phyloP scores from a whole-genome alignment of 2,113 vertebrate genomes.

The Ardeotis arabs region DNA sequence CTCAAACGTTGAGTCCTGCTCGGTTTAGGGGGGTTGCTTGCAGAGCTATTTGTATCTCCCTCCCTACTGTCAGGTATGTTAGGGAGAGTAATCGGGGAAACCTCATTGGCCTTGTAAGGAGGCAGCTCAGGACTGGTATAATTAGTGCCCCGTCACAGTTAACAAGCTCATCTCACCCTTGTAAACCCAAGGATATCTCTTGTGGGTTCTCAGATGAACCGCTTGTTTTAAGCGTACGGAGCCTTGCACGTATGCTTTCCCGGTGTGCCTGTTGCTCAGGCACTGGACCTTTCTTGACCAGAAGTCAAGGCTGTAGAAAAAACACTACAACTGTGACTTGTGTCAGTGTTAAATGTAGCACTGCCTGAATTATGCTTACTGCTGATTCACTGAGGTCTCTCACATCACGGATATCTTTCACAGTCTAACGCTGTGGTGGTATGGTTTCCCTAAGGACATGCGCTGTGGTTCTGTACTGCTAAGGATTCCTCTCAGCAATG shows the following conservation, averaged over 20 bases:
- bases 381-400: neutral
- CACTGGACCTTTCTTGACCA: neutral
- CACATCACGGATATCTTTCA: neutral
- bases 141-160: neutral
- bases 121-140: neutral
- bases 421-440: neutral
- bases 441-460: neutral
- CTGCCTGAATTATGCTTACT: neutral
- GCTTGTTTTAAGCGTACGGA: neutral
- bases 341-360: neutral
- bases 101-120: neutral
- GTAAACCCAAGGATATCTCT: neutral
- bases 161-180: neutral
- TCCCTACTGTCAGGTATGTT: neutral
- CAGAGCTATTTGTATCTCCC: neutral
- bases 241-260: neutral
- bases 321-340: neutral
- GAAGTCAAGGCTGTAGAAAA: neutral
- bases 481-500: neutral
- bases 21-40: neutral
- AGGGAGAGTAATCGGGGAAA: neutral
- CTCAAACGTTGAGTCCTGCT: fast-evolving
- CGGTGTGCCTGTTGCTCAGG: neutral
- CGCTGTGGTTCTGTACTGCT: neutral
- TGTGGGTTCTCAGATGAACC: neutral